Evolutionary conservation across 2,888 invertebrate genomes (phyloP), one percentile per base, ranked within the genome.

Genomic region (Tridacna crocea): DNA sequence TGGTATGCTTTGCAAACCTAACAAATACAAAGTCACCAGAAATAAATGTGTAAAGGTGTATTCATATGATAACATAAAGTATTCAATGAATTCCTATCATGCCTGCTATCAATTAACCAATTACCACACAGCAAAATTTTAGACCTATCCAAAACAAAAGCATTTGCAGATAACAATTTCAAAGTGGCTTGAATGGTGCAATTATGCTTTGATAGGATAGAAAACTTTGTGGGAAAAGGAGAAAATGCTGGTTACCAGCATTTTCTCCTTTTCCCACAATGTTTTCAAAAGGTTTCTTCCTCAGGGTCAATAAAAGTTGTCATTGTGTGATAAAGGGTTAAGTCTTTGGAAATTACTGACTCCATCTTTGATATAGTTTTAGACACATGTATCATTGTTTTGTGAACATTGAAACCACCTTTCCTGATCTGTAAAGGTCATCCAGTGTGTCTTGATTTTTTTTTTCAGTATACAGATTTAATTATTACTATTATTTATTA

Each of bases 261-360:
- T 19, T 55, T 55, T 55, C 55, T 55, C 3, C 55, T 55, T 55
- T 61, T 61, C 3, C n/a, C 22, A 61, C 61, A 61, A 24, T 24
- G n/a, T 61, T 61, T 61, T 61, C 61, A 61, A 24, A 61, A n/a
- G n/a, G 3, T 65, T 46, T 78, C 61, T 65, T 46, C 77, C 61
- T 61, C 19, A 19, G 4, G 61, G 22, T 11, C 10, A 10, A 4
- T 19, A 55, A 55, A 19, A 55, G 3, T 15, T 11, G 10, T 2
- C 6, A 19, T 3, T 19, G 15, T 55, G 3, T 55, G 55, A 11
- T 15, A 55, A 10, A 55, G 55, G 55, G 55, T 55, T 6, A 55
- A 10, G 36, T 36, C 36, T 36, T 2, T 36, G 8, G 2, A 36
- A 36, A 8, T 4, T 36, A 2, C 3, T 36, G 36, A 36, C 36